Percentiles rank a stretch among this genome's conserved stretches.
Evolutionary conservation across 2,113 vertebrate genomes (phyloP).

Genomic region (Sander lucioperca): DNA sequence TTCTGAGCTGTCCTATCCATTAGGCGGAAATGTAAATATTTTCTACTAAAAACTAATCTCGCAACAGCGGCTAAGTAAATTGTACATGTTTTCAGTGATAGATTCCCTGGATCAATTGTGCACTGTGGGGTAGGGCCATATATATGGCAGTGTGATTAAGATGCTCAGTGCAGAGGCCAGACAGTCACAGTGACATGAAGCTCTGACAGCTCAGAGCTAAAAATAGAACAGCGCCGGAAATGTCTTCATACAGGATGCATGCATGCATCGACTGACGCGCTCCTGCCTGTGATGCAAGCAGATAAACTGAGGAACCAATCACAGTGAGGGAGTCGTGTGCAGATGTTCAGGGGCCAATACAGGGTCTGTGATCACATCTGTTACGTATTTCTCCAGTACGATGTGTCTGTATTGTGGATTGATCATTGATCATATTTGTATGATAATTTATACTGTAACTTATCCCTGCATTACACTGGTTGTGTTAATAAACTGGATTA

Average conservation of each 20-base stretch:
- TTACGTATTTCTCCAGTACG: too few species aligned
- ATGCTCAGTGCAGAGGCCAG: conserved; percentile 66
- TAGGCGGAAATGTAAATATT: not conserved
- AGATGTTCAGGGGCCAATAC: conserved; percentile 1
- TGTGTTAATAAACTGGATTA: not conserved
- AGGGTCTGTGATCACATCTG: not conserved
- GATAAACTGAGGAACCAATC: conserved; percentile 14
- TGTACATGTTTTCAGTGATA: not conserved
- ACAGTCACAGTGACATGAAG: conserved; percentile 59
- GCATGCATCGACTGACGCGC: conserved; percentile 25
- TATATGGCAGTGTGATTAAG: conserved; percentile 51
- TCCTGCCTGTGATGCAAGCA: conserved; percentile 41
- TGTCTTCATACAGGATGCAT: conserved; percentile 64
- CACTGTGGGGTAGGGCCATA: not conserved
- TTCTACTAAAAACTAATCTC: not conserved
- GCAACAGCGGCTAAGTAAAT: not conserved
- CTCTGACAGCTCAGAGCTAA: conserved; percentile 62
- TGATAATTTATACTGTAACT: not conserved
- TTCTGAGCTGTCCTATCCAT: too few species aligned
- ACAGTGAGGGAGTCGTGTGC: not conserved
- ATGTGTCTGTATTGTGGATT: not conserved
- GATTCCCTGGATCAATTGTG: conserved; percentile 8
- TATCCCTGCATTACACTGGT: not conserved
- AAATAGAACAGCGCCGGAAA: conserved; percentile 67
- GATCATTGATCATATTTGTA: not conserved